Evolutionary conservation across 2,797 vertebrate genomes (phyloP), one percentile per base, ranked within the genome.

Genomic region (Pangasius djambal): DNA sequence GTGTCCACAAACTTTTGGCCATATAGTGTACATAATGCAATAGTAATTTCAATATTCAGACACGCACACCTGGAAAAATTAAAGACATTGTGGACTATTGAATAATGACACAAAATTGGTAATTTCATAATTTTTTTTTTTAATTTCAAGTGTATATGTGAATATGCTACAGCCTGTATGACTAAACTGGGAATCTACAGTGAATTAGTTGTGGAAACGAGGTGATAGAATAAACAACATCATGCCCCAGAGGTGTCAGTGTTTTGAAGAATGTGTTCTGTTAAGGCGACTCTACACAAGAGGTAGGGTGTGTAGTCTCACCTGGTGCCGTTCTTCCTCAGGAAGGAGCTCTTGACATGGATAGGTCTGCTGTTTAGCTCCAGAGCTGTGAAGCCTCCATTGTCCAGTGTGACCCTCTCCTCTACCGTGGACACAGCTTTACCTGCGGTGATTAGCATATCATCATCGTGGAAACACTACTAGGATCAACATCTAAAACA

Each of bases 301-400:
- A 70, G 16, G 20, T 13, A 55, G 2, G 50, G 4, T 34, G 13
- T 55, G 18, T n/a, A 34, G 20, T 72, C 90, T 74, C 89, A 98
- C 98, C 97, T 98, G 85, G 97, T 97, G 69, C 98, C 98, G 0
- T 99, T 99, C 93, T 98, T 99, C 91, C 98, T 99, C 40, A 97
- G 96, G 93, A 99, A 99, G 89, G 97, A 96, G 95, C 94, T 97
- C 94, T 99, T 99, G 93, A 97, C 96, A 50, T 97, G 97, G 90
- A 98, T 95, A 0, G 97, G 97, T 74, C 98, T 96, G 93, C 97
- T 98, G 95, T 97, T 98, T 91, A 99, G 97, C 93, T 99, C 98
- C 94, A 99, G 92, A 88, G 98, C 96, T 0, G 98, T 97, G 93
- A 99, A 99, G 1, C 98, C 98, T 79, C 98, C 98, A 0, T 98